Evolutionary conservation across 2,113 vertebrate genomes (phyloP).

Genomic region (Ptychochromis oligacanthus): DNA sequence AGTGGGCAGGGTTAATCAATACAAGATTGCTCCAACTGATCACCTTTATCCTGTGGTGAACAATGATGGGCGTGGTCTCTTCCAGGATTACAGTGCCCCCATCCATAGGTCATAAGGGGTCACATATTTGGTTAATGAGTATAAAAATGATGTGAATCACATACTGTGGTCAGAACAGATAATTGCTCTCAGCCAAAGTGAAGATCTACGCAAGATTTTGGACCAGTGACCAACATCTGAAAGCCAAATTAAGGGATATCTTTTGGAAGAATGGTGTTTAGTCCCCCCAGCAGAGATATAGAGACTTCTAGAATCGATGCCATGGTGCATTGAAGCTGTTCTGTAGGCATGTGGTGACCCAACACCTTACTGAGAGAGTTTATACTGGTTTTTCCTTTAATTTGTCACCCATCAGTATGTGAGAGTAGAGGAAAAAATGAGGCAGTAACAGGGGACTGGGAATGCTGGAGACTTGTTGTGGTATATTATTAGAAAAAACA

Average conservation of each 20-base stretch:
- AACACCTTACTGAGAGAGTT: background rate
- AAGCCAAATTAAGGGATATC: background rate
- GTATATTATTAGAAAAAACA: slow-evolving; percentile 79
- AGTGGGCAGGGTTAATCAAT: background rate
- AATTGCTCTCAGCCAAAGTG: background rate
- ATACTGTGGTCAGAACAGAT: background rate
- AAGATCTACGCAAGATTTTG: background rate
- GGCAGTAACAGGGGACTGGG: background rate
- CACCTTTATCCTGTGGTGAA: background rate
- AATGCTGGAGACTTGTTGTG: slow-evolving; percentile 73
- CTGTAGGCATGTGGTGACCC: background rate
- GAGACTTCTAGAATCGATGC: background rate
- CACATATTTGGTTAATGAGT: background rate
- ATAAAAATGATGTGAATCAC: background rate
- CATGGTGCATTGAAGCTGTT: background rate
- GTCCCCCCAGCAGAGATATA: background rate
- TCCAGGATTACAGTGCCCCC: background rate
- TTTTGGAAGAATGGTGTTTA: background rate
- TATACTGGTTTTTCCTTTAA: background rate
- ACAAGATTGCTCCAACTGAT: background rate
- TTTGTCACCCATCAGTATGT: background rate
- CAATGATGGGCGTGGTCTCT: background rate
- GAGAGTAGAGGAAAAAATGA: background rate
- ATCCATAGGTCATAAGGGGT: background rate
- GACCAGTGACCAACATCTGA: background rate